Evolutionary conservation across 2,888 invertebrate species (phyloP).

Genomic region (Alentia gelatinosa): DNA sequence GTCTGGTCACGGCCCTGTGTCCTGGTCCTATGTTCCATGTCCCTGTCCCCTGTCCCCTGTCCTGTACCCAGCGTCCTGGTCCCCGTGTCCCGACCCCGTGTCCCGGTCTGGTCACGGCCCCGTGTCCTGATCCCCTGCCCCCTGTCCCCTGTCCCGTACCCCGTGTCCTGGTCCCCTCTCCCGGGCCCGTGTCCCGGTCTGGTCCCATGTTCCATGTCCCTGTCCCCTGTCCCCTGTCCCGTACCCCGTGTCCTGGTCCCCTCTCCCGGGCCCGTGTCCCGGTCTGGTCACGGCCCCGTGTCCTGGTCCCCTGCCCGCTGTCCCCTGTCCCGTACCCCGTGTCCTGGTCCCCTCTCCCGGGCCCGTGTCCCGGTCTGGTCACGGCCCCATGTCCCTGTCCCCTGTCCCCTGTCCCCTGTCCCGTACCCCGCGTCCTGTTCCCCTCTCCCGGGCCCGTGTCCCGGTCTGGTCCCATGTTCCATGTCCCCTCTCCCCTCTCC

Average conservation of each 20-base stretch:
- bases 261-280: background rate
- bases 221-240: background rate
- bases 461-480: background rate
- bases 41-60: too few species aligned
- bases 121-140: background rate
- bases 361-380: too few species aligned
- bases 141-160: background rate
- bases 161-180: background rate
- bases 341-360: background rate
- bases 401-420: background rate
- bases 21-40: too few species aligned
- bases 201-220: background rate
- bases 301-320: background rate
- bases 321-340: background rate
- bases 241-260: background rate
- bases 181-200: background rate
- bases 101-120: too few species aligned
- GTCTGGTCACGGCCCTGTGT: too few species aligned
- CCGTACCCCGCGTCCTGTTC: background rate
- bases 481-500: background rate
- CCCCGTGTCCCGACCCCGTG: too few species aligned
- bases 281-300: background rate
- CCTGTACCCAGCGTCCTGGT: too few species aligned
- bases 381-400: too few species aligned
- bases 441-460: background rate